Evolutionary conservation across 2,797 vertebrate species (phyloP).

Genomic region (Gymnoscopelus microlampas): DNA sequence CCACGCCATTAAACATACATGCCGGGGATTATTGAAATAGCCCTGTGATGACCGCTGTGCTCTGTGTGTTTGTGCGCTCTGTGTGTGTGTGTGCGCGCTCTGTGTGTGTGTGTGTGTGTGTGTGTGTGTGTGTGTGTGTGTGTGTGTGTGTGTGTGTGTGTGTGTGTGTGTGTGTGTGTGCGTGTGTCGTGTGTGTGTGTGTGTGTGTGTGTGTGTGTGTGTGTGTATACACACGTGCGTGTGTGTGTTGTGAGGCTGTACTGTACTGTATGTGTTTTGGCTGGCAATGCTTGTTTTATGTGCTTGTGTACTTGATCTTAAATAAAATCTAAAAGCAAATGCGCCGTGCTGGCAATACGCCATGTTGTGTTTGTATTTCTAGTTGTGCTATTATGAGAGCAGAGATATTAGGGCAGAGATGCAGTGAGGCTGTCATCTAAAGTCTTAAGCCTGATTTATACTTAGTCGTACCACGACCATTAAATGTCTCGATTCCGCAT

Average conservation of each 20-base stretch:
- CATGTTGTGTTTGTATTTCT: conserved; percentile 63
- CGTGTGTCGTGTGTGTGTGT: no score
- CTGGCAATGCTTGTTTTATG: conserved; percentile 63
- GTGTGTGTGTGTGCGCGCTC: conserved; percentile 14
- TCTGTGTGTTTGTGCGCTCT: conserved; percentile 66
- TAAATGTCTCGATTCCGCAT: no score
- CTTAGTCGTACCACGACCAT: no score
- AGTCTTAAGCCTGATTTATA: conserved; percentile 50
- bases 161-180: conserved; percentile 28
- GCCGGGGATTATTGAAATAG: conserved; percentile 91
- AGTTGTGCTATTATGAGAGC: conserved; percentile 58
- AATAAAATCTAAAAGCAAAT: conserved; percentile 42
- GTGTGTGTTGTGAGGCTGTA: conserved; percentile 7
- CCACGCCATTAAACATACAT: conserved; percentile 95
- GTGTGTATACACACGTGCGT: neutral
- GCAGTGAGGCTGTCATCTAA: conserved; percentile 54
- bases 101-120: neutral
- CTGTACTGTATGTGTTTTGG: conserved; percentile 35
- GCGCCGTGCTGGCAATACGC: conserved; percentile 58
- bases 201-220: neutral
- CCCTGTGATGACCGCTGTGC: conserved; percentile 83
- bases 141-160: conserved; percentile 12
- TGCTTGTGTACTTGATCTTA: conserved; percentile 58
- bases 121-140: neutral
- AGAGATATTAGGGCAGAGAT: conserved; percentile 63